Conservation (phyloP, 2,797 vertebrate genomes). For the Artibeus lituratus region DNA sequence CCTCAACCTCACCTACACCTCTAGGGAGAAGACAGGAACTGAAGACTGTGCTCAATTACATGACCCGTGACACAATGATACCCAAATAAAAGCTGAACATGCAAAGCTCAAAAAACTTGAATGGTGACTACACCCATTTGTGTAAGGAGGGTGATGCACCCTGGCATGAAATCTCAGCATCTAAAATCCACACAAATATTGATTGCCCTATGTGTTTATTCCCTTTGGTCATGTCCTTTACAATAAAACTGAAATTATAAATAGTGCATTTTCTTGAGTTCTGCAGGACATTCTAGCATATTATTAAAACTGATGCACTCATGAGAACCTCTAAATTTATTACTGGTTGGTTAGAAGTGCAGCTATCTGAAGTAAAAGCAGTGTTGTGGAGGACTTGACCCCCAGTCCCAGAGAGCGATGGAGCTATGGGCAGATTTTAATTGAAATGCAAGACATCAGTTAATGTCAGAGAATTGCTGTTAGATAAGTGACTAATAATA, state of each 20-base stretch:
- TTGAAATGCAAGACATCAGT: neutral
- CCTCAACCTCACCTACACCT: too few species aligned
- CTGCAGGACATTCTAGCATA: neutral
- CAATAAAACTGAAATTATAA: neutral
- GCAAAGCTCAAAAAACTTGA: neutral
- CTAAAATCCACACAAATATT: neutral
- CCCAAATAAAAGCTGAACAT: neutral
- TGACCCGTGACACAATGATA: neutral
- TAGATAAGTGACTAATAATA: neutral
- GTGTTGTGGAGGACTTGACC: neutral
- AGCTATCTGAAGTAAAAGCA: neutral
- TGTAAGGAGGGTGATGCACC: neutral
- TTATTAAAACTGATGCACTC: neutral
- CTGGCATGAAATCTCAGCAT: neutral
- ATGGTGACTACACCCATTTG: neutral
- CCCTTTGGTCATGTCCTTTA: neutral
- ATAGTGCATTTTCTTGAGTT: neutral
- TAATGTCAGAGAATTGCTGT: neutral
- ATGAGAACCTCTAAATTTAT: neutral
- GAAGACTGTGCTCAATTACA: neutral
- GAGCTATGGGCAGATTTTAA: neutral
- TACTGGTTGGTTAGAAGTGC: neutral
- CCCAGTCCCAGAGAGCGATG: neutral
- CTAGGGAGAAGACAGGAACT: neutral
- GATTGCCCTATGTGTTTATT: neutral